Evolutionary conservation across 2,113 vertebrate species (phyloP), one percentile per base, ranked within the genome.

Genomic region (Ammodytes marinus): DNA sequence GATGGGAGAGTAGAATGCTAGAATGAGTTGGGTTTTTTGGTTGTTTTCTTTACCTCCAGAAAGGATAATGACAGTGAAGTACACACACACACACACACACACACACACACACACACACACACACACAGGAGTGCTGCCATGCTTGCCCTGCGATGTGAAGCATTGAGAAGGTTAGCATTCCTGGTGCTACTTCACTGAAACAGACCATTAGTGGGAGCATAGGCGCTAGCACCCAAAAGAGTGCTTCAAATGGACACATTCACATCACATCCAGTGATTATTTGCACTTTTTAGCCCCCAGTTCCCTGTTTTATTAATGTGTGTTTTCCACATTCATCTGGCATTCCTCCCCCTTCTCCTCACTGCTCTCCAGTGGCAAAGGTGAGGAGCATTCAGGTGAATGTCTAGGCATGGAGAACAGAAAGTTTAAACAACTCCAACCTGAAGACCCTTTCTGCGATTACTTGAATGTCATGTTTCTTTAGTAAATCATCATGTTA

Each of bases 161-260:
- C 85, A 84, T 78, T 93, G 91, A 90, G 93, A 88, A 88, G 92
- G 88, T 88, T 86, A 91, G 90, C 88, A 93, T 95, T 94, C 92
- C 90, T 92, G 79, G 71, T 93, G 86, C 90, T 93, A 93, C 93
- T 95, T 92, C 88, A 91, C 80, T 84, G 82, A 92, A 93, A 90
- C 92, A 92, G 92, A 75, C 90, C 91, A 93, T 94, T 94, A 91
- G 91, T 53, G 79, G 83, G 83, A 92, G 89, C 89, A 88, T 86
- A 75, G 45, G 88, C 27, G 89, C 83, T 88, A 69, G 79, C 78
- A 78, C 88, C 88, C 82, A 82, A 87, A 91, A 84, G 77, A 87
- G 76, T 55, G 85, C 75, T 84, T 92, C 86, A 93, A 27, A 89
- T 91, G 86, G 80, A 77, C 85, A 89, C 91, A 90, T 92, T 92